These are phyloP conservation scores for Pelobates cultripes DNA, from an alignment of 2,797 vertebrate genomes.

Conservation along the genomic window DNA sequence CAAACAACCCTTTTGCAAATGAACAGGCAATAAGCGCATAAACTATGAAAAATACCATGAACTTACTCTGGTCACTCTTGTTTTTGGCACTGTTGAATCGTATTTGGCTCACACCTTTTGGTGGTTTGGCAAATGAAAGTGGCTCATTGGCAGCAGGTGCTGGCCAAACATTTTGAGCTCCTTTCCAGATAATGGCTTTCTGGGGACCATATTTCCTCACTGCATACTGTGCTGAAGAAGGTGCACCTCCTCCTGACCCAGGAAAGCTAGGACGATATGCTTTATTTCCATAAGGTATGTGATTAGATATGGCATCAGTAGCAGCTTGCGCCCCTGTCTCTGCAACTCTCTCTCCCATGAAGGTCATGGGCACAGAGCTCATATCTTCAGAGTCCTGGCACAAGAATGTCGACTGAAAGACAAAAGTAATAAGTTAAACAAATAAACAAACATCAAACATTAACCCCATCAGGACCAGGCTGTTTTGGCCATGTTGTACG, in stretches of 20 bases:
- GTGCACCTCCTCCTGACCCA: constrained; percentile 41
- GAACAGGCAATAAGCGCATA: background rate
- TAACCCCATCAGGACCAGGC: too few relatives aligned
- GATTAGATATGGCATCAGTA: background rate
- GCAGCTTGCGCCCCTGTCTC: constrained; percentile 22
- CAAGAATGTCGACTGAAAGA: background rate
- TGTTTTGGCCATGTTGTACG: too few relatives aligned
- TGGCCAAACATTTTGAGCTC: background rate
- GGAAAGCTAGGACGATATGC: constrained; percentile 18
- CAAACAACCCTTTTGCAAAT: too few relatives aligned
- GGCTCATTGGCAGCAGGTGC: constrained; percentile 1
- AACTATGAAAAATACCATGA: background rate
- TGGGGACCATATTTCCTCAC: constrained; percentile 8
- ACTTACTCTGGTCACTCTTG: constrained; percentile 47
- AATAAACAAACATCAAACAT: too few relatives aligned
- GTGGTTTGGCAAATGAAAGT: constrained; percentile 29
- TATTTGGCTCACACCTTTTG: constrained; percentile 39
- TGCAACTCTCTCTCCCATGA: constrained; percentile 50
- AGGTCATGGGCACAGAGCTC: constrained; percentile 56
- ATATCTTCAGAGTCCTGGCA: constrained; percentile 32
- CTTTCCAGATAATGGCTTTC: constrained; percentile 50
- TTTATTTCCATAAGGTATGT: background rate
- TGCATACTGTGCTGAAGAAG: constrained; percentile 31
- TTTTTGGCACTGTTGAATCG: constrained; percentile 19
- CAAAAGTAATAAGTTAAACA: too few relatives aligned